Evolutionary conservation across 2,797 vertebrate species (phyloP), one percentile per base, ranked within the genome.

Genomic region (Aulostomus chinensis): DNA sequence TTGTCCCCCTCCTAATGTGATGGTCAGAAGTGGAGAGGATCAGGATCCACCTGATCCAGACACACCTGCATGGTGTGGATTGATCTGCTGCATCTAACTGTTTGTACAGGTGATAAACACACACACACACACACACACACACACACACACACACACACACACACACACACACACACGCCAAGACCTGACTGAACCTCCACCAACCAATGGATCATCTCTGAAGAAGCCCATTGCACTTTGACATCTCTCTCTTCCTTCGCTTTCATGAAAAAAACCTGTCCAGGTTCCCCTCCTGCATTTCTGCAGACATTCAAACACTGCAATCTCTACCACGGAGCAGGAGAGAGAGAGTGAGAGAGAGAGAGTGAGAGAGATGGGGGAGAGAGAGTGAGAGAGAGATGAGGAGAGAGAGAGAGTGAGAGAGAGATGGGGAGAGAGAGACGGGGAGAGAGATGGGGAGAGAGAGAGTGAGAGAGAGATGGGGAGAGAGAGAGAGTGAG

Each of bases 281-380:
- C 69, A 67, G 73, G 63, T 73, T 82, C 64, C 68, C 48, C n/a
- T n/a, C 43, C 86, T 76, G 81, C 86, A 86, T 78, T 84, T 80
- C 80, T 73, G 83, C 81, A 82, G 73, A 85, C 60, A 69, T 73
- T 45, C 67, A 73, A 76, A 70, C 71, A 75, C 78, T 72, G 82
- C 84, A 87, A 78, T 75, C 45, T 45, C 46, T 50, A 48, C 65
- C 46, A 43, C 52, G 20, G 58, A 46, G 45, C 38, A 18, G 15
- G 41, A 54, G 24, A 37, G 46, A 55, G 37, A 34, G 37, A 26
- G 25, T 39, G 32, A 11, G 40, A 26, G 15, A 39, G 36, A 14
- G 24, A 18, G 28, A n/a, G n/a, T n/a, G n/a, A n/a, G n/a, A n/a
- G n/a, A n/a, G n/a, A n/a, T n/a, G n/a, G n/a, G n/a, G n/a, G n/a